Conservation (phyloP, 1,140 invertebrate species). For the Achroia grisella region DNA sequence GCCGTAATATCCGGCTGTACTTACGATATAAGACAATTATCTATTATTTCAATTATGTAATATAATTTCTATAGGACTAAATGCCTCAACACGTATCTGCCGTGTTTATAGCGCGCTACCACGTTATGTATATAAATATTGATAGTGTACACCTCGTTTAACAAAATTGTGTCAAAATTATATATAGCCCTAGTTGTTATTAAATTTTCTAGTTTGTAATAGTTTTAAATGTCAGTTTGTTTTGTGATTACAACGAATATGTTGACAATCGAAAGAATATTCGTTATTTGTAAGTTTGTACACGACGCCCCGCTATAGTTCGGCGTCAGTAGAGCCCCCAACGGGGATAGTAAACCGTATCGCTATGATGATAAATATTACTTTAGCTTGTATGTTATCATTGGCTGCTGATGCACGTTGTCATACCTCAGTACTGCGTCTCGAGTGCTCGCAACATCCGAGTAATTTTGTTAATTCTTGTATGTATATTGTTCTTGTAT, state of each 20-base stretch:
- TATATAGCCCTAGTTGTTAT: constrained; percentile 11
- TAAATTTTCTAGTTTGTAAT: constrained; percentile 7
- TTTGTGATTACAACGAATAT: constrained; percentile 12
- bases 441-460: constrained; percentile 12
- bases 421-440: constrained; percentile 4
- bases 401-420: constrained; percentile 1
- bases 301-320: neutral
- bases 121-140: too few relatives aligned
- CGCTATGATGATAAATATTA: constrained; percentile 1
- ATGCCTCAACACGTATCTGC: too few relatives aligned
- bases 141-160: too few relatives aligned
- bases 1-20: too few relatives aligned
- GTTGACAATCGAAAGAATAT: constrained; percentile 1
- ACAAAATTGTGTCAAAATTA: neutral
- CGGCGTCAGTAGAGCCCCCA: neutral
- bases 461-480: constrained; percentile 36
- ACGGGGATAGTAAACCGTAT: neutral
- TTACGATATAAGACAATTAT: too few relatives aligned
- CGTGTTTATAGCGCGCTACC: too few relatives aligned
- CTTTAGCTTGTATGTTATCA: constrained; percentile 2
- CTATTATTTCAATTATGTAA: too few relatives aligned
- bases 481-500: constrained; percentile 62
- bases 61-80: too few relatives aligned
- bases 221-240: constrained; percentile 1
- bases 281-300: neutral